Percentiles rank a stretch among this genome's conserved stretches.
phyloP scores from a whole-genome alignment of 2,888 invertebrate genomes.

The Cinara cedri region DNA sequence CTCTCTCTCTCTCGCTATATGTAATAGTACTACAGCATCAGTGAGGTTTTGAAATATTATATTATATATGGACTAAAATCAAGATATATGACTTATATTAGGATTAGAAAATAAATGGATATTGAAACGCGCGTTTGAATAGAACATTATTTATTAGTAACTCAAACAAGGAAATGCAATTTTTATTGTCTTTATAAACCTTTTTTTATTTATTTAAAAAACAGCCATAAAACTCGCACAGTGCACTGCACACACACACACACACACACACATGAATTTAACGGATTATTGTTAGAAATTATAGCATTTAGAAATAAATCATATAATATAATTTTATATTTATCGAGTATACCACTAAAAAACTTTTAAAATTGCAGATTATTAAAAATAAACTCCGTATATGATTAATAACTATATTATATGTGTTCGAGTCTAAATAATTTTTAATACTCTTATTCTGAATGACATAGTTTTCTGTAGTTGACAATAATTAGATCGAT shows the following conservation, averaged over 20 bases:
- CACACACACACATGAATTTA: too few species aligned
- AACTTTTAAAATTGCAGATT: slow-evolving; percentile 10
- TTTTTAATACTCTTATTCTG: too few species aligned
- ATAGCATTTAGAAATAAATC: slow-evolving; percentile 19
- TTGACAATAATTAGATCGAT: too few species aligned
- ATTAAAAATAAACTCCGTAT: too few species aligned
- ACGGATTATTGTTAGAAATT: neutral
- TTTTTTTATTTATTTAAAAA: slow-evolving; percentile 15
- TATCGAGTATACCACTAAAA: neutral
- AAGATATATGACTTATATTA: neutral
- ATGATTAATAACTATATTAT: too few species aligned
- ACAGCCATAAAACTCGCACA: slow-evolving; percentile 26
- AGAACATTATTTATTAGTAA: slow-evolving; percentile 21
- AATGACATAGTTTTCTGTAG: too few species aligned
- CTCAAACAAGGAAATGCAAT: slow-evolving; percentile 30
- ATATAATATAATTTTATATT: too few species aligned
- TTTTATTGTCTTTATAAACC: slow-evolving; percentile 27
- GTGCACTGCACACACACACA: neutral
- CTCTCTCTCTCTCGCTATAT: too few species aligned
- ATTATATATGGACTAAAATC: slow-evolving; percentile 13
- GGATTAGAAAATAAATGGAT: slow-evolving; percentile 29
- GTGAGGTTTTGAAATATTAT: neutral
- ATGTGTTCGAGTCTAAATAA: too few species aligned
- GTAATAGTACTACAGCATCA: too few species aligned
- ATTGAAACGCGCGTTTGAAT: slow-evolving; percentile 8